phyloP scores from a whole-genome alignment of 1,140 invertebrate genomes.

The Homalodisca vitripennis region DNA sequence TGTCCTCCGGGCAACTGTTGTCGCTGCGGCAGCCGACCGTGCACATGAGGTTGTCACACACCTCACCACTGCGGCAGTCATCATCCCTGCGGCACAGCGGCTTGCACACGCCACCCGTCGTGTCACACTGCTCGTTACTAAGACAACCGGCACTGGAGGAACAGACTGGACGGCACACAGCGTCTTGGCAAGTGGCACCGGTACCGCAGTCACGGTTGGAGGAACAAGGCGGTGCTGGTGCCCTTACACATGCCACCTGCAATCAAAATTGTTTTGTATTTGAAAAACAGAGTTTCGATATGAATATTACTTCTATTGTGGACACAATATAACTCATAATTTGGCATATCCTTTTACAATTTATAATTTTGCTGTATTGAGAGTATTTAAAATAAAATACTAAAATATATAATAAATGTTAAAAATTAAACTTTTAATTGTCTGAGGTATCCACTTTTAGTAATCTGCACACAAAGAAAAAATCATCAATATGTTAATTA shows the following conservation, averaged over 20 bases:
- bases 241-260: conserved; percentile 71
- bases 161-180: conserved; percentile 72
- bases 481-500: too few species aligned
- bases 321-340: too few species aligned
- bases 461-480: too few species aligned
- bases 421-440: too few species aligned
- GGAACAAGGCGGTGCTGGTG: conserved; percentile 66
- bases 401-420: too few species aligned
- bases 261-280: neutral
- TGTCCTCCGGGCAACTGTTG: conserved; percentile 65
- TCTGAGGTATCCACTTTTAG: too few species aligned
- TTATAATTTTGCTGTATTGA: too few species aligned
- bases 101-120: conserved; percentile 58
- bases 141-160: conserved; percentile 71
- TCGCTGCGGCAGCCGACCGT: conserved; percentile 77
- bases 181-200: conserved; percentile 68
- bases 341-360: too few species aligned
- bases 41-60: conserved; percentile 79
- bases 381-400: too few species aligned
- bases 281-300: too few species aligned
- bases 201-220: conserved; percentile 69
- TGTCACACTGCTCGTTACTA: conserved; percentile 65
- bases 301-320: too few species aligned
- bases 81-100: conserved; percentile 71
- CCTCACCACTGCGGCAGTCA: conserved; percentile 79